These are phyloP conservation scores for Gymnopithys bicolor DNA, from an alignment of 2,797 vertebrate genomes.

Conservation along the genomic window DNA sequence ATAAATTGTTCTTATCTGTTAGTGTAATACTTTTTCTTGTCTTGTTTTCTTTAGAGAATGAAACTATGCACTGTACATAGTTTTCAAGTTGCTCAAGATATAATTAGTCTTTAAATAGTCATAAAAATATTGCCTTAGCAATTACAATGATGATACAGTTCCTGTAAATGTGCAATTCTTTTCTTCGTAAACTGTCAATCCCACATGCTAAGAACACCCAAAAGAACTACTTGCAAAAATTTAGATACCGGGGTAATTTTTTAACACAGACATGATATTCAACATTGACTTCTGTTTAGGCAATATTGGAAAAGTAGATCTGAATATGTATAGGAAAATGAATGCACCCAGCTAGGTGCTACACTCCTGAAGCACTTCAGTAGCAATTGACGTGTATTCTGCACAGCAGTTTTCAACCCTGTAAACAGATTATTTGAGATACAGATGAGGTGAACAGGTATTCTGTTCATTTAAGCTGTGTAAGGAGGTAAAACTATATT, in stretches of 20 bases:
- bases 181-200: background rate
- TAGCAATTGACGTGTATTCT: background rate
- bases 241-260: background rate
- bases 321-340: background rate
- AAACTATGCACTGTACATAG: background rate
- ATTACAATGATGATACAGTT: constrained; percentile 37
- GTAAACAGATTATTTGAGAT: background rate
- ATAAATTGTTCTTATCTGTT: constrained; percentile 60
- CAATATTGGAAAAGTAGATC: background rate
- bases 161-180: constrained; percentile 43
- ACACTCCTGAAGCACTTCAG: background rate
- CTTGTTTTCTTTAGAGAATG: constrained; percentile 50
- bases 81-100: constrained; percentile 52
- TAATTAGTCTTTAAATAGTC: constrained; percentile 53
- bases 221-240: constrained; percentile 3
- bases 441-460: background rate
- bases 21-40: constrained; percentile 48
- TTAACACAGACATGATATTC: background rate
- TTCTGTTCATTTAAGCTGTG: background rate
- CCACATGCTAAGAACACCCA: background rate
- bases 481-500: background rate
- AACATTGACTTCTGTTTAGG: background rate
- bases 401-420: background rate
- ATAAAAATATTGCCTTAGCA: constrained; percentile 45
- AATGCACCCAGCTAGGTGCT: background rate